Conservation (phyloP, 1,140 invertebrate genomes). For the Pseudomyrmex pallidus region DNA sequence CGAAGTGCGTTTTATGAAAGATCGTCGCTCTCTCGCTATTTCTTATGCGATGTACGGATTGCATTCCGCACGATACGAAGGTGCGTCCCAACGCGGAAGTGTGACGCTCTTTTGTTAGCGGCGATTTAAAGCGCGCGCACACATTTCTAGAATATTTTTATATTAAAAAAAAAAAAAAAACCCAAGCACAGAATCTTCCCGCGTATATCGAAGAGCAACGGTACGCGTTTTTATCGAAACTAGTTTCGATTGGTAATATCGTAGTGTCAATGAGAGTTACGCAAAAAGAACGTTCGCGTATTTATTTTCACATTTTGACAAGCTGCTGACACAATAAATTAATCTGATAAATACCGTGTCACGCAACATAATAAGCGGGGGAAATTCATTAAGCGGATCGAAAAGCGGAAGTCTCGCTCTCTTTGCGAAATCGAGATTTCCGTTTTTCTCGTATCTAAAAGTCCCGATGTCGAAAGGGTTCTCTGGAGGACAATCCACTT, state of each 20-base stretch:
- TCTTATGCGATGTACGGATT: conserved; percentile 10
- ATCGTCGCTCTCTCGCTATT: conserved; percentile 1
- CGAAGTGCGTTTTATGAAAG: conserved; percentile 38
- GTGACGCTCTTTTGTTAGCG: conserved; percentile 8
- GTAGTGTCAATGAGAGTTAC: not conserved
- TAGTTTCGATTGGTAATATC: not conserved
- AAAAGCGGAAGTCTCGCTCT: conserved; percentile 51
- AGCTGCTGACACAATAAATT: not conserved
- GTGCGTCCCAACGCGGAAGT: conserved; percentile 8
- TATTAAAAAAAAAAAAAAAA: not conserved
- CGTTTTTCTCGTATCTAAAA: not conserved
- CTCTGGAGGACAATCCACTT: conserved; percentile 5
- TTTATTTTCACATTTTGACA: conserved; percentile 5
- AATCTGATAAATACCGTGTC: not conserved
- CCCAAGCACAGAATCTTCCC: too few species aligned
- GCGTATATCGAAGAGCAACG: too few species aligned
- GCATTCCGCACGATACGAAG: conserved; percentile 21
- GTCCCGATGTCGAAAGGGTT: conserved; percentile 28
- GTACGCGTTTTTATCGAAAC: too few species aligned
- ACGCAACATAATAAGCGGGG: not conserved
- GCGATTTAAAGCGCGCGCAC: not conserved
- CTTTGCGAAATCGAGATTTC: conserved; percentile 48
- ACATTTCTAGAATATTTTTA: too few species aligned
- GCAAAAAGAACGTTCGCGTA: conserved; percentile 3
- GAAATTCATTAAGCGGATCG: conserved; percentile 40